phyloP scores from a whole-genome alignment of 2,113 vertebrate species.

The Saguinus imperator region DNA sequence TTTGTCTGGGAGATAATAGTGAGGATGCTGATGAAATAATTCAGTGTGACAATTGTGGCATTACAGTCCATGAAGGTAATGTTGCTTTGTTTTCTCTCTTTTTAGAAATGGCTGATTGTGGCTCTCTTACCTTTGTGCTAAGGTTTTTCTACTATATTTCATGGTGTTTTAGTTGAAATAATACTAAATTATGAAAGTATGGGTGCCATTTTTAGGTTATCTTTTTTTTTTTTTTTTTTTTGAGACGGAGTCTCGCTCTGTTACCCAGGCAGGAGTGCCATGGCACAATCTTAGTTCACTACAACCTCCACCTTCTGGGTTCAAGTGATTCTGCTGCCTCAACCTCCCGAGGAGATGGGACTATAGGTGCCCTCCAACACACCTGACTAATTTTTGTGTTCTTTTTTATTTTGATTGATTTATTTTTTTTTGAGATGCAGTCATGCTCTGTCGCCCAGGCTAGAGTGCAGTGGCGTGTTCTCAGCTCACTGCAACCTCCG shows the following conservation, averaged over 20 bases:
- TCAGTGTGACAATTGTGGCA: conserved; percentile 99
- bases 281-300: too few species aligned
- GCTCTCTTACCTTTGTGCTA: not conserved
- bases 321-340: too few species aligned
- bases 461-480: too few species aligned
- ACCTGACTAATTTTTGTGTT: too few species aligned
- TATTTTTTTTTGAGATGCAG: too few species aligned
- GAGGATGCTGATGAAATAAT: conserved; percentile 99
- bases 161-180: not conserved
- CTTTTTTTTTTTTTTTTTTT: too few species aligned
- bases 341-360: too few species aligned
- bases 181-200: not conserved
- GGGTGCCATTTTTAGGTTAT: not conserved
- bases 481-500: accelerated
- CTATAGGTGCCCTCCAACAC: too few species aligned
- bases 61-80: conserved; percentile 99
- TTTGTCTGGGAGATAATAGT: conserved; percentile 99
- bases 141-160: not conserved
- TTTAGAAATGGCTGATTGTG: conserved; percentile 1
- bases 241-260: too few species aligned
- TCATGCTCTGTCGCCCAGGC: accelerated
- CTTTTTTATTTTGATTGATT: too few species aligned
- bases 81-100: conserved; percentile 1
- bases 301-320: too few species aligned
- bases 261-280: too few species aligned